Evolutionary conservation across 2,888 invertebrate species (phyloP).

Genomic region (Rhopalosiphum nymphaeae): DNA sequence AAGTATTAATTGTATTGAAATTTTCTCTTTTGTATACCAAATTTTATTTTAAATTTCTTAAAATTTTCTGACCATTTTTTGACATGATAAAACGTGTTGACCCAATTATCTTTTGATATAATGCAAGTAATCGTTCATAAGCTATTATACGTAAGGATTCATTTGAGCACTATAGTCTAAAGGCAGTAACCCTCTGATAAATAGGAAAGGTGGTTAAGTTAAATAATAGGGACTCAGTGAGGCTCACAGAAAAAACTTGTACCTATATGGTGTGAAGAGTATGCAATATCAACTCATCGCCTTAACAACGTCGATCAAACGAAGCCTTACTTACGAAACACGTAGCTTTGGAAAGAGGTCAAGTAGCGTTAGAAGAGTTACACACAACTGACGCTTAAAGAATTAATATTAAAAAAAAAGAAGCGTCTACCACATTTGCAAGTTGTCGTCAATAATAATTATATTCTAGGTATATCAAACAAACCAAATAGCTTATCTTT

Average conservation of each 20-base stretch:
- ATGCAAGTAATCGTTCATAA: conserved; percentile 12
- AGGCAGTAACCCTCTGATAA: background rate
- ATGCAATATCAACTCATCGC: conserved; percentile 47
- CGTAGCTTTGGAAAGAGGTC: conserved; percentile 59
- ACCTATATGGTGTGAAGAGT: conserved; percentile 2
- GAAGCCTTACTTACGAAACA: conserved; percentile 58
- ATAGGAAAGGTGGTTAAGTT: background rate
- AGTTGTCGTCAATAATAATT: background rate
- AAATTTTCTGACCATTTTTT: background rate
- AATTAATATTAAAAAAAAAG: conserved; percentile 13
- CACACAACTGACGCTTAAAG: conserved; percentile 24
- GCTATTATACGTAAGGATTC: conserved; percentile 41
- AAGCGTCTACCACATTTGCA: background rate
- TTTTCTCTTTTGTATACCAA: background rate
- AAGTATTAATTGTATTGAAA: background rate
- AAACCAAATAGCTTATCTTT: background rate
- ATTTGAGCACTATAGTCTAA: conserved; percentile 11
- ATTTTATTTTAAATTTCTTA: background rate
- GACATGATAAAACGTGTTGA: conserved; percentile 7
- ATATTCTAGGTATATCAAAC: background rate
- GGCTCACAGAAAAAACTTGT: conserved; percentile 6
- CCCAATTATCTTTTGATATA: conserved; percentile 4
- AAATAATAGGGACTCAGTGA: background rate
- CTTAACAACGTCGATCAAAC: conserved; percentile 63
- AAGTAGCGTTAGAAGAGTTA: conserved; percentile 46